Conservation (phyloP, 2,797 vertebrate species). For the Xerus rutilus region DNA sequence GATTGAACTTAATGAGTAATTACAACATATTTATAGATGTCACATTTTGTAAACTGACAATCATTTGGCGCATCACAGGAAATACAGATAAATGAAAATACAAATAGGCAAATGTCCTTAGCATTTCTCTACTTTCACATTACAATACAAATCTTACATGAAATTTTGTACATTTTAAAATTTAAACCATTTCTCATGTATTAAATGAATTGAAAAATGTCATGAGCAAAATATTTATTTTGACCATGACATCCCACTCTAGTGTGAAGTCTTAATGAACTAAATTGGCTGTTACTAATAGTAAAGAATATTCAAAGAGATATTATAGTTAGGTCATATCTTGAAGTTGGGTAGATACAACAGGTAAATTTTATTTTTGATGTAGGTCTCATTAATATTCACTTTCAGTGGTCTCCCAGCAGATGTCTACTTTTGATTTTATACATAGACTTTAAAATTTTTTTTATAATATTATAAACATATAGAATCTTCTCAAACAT, state of each 20-base stretch:
- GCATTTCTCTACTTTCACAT: neutral
- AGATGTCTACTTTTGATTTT: conserved; percentile 56
- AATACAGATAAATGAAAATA: conserved; percentile 63
- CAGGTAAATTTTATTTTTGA: conserved; percentile 45
- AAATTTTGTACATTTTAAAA: conserved; percentile 39
- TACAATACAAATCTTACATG: neutral
- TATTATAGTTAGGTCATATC: neutral
- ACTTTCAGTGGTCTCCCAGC: conserved; percentile 10
- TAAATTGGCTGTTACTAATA: neutral
- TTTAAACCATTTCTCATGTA: neutral
- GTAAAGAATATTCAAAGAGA: conserved; percentile 46
- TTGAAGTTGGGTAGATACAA: conserved; percentile 25
- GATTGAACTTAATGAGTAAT: conserved; percentile 67
- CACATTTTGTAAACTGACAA: conserved; percentile 74
- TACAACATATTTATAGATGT: conserved; percentile 68
- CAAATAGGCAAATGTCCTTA: conserved; percentile 35
- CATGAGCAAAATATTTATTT: neutral
- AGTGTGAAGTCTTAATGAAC: neutral
- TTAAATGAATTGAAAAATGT: conserved; percentile 1
- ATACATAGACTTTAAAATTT: conserved; percentile 9
- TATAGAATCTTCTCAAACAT: neutral
- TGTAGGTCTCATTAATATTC: conserved; percentile 52
- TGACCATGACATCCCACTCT: neutral
- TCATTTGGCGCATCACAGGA: conserved; percentile 35
- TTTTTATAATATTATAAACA: conserved; percentile 50